Evolutionary conservation across 2,113 vertebrate species (phyloP).

Genomic region (Empidonax traillii): DNA sequence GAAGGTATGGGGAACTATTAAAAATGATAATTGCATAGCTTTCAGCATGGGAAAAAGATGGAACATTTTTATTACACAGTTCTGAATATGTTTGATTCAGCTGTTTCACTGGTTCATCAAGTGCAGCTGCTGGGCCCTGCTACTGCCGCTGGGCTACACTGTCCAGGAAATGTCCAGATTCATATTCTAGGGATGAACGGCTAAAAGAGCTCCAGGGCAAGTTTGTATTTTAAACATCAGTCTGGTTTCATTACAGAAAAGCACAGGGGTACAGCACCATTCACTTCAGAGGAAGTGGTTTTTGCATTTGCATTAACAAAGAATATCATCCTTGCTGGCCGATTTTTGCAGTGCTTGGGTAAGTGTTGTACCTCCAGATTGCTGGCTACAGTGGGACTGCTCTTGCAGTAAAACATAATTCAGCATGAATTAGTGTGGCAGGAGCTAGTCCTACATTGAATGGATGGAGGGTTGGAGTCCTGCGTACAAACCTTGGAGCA

Average conservation of each 20-base stretch:
- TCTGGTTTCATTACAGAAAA: background rate
- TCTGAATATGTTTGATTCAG: background rate
- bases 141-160: background rate
- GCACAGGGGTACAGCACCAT: background rate
- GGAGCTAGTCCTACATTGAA: background rate
- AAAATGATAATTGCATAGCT: conserved; percentile 10
- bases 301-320: background rate
- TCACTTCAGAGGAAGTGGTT: background rate
- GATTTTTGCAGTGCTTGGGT: background rate
- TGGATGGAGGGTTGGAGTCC: background rate
- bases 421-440: background rate
- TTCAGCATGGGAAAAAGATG: conserved; percentile 1
- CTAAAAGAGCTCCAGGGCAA: background rate
- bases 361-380: background rate
- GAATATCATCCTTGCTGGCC: background rate
- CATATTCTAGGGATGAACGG: background rate
- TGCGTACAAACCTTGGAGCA: background rate
- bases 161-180: conserved; percentile 4
- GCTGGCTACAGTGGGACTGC: background rate
- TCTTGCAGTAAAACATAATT: background rate
- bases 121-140: background rate
- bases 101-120: conserved; percentile 1
- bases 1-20: background rate
- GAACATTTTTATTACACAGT: background rate
- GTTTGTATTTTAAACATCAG: background rate